These are phyloP conservation scores for Ischnura elegans DNA, from an alignment of 2,888 invertebrate genomes.

Conservation along the genomic window DNA sequence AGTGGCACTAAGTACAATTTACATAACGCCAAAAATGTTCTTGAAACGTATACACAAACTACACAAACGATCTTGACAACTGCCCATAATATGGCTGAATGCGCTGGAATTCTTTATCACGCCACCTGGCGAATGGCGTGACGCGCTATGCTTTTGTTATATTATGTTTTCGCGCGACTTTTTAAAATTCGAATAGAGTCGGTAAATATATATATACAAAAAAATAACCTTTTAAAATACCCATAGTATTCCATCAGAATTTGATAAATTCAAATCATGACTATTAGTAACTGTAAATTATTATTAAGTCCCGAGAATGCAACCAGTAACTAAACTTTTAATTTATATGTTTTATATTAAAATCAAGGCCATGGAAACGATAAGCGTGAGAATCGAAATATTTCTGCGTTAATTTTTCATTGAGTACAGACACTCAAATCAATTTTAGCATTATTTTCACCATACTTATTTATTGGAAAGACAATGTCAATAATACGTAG, in stretches of 20 bases:
- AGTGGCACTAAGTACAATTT: conserved; percentile 58
- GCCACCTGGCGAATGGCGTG: conserved; percentile 48
- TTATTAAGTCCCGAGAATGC: no score
- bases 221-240: not conserved
- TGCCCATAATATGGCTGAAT: conserved; percentile 65
- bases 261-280: no score
- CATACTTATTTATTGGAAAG: no score
- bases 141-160: conserved; percentile 41
- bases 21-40: conserved; percentile 26
- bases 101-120: conserved; percentile 23
- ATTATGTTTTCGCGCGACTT: not conserved
- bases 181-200: not conserved
- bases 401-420: no score
- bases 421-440: no score
- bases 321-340: no score
- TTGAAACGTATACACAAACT: conserved; percentile 37
- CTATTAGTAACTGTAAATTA: no score
- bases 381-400: no score
- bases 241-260: not conserved
- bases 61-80: conserved; percentile 63
- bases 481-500: no score
- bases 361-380: no score
- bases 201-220: not conserved
- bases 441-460: no score
- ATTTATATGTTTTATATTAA: no score